Base-by-base conservation (phyloP, 2,113 vertebrate species). In the Elgaria multicarinata region DNA sequence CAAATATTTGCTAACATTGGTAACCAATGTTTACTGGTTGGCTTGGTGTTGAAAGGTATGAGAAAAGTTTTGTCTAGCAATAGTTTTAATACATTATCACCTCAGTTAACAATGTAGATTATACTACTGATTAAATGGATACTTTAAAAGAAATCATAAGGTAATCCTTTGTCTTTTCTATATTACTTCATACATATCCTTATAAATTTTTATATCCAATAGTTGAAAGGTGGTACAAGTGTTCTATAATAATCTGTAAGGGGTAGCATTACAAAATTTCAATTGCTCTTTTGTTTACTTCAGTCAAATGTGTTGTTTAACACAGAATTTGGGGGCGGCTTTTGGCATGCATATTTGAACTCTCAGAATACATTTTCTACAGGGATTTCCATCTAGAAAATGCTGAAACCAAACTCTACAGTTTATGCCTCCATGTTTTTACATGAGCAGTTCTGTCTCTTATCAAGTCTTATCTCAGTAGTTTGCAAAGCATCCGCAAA, bases 341-440 rank as follows among this genome's bases (percentile, higher is more conserved):
- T 96, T 84, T 87, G 0, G 89, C 90, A 96, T 92, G 93, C 93
- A 94, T 93, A 92, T 93, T 92, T 89, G 14, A 94, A 91, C 90
- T 95, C 94, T 93, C 92, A 95, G 94, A 95, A 94, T 93, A 94
- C 79, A 66, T 90, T 84, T 90, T 92, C 88, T 94, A 94, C 86
- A 94, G 93, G 93, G 89, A 93, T 88, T 94, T 93, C 89, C 89
- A 91, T 93, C 50, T 92, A 77, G 84, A 89, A 91, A 88, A 93
- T 93, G 83, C 90, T 89, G 46, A 58, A 94, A 87, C 39, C 18
- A 90, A 87, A 92, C 79, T 85, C 55, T 87, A 75, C 62, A 74
- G 6, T 66, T 91, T 53, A 93, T 5, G n/a, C 91, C 20, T 64
- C 31, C 90, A 74, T 44, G 62, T 67, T n/a, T 62, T 22, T 0